Conservation (phyloP, 2,888 invertebrate genomes). For the Dioctria linearis region DNA sequence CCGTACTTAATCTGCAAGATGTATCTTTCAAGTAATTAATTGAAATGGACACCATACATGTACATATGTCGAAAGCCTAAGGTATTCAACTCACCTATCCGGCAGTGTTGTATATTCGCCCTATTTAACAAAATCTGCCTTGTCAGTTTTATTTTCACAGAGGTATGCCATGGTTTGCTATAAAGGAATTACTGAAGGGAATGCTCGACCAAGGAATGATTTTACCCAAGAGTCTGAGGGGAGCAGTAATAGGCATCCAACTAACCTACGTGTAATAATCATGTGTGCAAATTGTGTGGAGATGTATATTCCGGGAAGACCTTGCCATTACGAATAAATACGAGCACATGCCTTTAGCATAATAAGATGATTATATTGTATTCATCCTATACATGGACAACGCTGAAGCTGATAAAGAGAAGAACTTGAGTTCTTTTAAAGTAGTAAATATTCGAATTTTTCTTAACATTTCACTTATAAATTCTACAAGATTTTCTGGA, state of each 20-base stretch:
- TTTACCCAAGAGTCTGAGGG: background rate
- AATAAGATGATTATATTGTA: background rate
- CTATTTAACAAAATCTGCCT: background rate
- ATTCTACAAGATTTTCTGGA: no score
- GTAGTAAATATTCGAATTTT: background rate
- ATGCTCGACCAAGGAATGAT: background rate
- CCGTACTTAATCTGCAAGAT: background rate
- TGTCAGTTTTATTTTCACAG: background rate
- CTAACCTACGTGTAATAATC: background rate
- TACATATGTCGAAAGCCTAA: background rate
- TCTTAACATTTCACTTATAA: background rate
- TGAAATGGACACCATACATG: slow-evolving; percentile 1
- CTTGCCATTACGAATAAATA: background rate
- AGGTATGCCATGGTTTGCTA: background rate
- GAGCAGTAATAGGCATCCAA: background rate
- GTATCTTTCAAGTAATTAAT: background rate
- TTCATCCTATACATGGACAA: background rate
- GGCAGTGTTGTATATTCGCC: background rate
- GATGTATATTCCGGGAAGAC: background rate
- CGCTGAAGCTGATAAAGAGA: background rate
- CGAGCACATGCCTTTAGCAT: background rate
- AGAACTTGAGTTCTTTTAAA: background rate
- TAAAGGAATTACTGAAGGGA: background rate
- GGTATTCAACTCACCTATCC: background rate
- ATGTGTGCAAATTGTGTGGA: background rate